Percentiles rank a stretch among this genome's conserved stretches.
Conservation (phyloP, 2,113 vertebrate genomes). For the Ellobius talpinus region DNA sequence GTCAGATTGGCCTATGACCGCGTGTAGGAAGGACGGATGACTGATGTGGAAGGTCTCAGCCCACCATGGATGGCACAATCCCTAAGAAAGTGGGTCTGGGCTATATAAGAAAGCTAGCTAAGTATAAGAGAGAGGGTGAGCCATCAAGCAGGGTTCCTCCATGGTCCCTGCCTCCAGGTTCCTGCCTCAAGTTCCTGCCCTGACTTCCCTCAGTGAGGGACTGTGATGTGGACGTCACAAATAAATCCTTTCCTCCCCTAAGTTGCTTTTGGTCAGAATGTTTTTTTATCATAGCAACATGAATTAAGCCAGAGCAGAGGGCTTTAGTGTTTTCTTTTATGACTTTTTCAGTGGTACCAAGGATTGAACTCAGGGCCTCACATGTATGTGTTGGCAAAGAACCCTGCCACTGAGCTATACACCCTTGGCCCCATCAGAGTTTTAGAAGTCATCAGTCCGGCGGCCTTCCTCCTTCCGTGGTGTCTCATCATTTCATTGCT, state of each 20-base stretch:
- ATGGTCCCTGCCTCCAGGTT: not conserved
- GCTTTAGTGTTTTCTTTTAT: not conserved
- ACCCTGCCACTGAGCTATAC: not conserved
- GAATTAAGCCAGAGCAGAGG: not conserved
- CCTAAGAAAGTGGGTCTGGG: not conserved
- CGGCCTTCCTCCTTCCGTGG: not conserved
- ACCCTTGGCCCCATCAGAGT: not conserved
- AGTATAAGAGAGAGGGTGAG: not conserved
- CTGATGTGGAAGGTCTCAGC: not conserved
- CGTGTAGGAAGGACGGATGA: not conserved
- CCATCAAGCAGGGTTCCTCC: not conserved
- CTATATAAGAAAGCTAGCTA: not conserved
- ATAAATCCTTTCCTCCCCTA: not conserved
- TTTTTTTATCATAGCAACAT: not conserved
- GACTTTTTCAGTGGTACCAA: not conserved
- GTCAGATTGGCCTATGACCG: not conserved
- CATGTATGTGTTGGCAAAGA: not conserved
- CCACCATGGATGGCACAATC: not conserved
- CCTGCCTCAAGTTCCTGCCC: not conserved
- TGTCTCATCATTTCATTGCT: not conserved
- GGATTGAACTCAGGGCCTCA: not conserved
- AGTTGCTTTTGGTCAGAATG: not conserved
- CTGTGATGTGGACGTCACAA: not conserved
- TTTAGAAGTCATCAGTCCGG: not conserved
- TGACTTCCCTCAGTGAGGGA: not conserved